Conservation (phyloP, 2,888 invertebrate species). For the Homarus gammarus region DNA sequence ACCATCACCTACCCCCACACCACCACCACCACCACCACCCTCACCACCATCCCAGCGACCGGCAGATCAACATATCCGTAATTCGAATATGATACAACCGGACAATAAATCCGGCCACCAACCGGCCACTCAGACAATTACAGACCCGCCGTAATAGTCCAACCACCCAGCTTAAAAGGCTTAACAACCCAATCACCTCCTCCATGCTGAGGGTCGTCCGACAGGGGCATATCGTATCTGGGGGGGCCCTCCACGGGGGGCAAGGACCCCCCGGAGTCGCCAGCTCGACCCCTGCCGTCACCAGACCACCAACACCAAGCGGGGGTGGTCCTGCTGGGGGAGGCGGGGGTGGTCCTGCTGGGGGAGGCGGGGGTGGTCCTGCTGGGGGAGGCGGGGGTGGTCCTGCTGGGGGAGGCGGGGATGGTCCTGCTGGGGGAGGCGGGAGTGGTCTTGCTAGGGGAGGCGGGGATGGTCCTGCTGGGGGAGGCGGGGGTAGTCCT, state of each 20-base stretch:
- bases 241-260: conserved; percentile 33
- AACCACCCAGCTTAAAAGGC: conserved; percentile 3
- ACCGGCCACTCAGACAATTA: neutral
- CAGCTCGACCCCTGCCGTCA: conserved; percentile 22
- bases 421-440: too few relatives aligned
- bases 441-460: too few relatives aligned
- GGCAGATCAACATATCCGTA: neutral
- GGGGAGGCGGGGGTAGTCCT: too few relatives aligned
- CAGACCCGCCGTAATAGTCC: conserved; percentile 4
- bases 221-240: conserved; percentile 22
- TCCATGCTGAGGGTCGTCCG: neutral
- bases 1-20: too few relatives aligned
- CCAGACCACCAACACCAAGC: conserved; percentile 37
- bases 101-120: neutral
- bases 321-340: neutral
- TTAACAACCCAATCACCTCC: conserved; percentile 34
- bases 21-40: too few relatives aligned
- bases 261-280: neutral
- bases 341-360: too few relatives aligned
- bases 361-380: too few relatives aligned
- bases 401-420: neutral
- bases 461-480: neutral
- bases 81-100: neutral
- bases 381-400: neutral
- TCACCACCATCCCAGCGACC: too few relatives aligned